Percentiles rank a stretch among this genome's conserved stretches.
Evolutionary conservation across 2,113 vertebrate genomes (phyloP).

Genomic region (Mesembrinibis cayennensis): DNA sequence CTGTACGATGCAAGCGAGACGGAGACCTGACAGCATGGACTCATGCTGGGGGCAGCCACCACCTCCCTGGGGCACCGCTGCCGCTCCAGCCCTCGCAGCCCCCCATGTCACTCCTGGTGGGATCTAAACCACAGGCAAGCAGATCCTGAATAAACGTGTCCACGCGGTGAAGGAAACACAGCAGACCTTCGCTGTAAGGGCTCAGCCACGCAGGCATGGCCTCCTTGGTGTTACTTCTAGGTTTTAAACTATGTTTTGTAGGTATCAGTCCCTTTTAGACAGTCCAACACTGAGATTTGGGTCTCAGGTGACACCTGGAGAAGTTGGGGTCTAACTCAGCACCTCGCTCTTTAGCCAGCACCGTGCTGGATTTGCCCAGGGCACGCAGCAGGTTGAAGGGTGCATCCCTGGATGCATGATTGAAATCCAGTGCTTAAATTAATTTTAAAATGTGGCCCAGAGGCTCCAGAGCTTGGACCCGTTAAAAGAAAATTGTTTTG

Average conservation of each 20-base stretch:
- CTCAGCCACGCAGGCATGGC: background rate
- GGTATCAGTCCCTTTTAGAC: background rate
- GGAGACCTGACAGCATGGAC: conserved; percentile 35
- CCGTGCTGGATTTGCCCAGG: background rate
- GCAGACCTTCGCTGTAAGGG: accelerated
- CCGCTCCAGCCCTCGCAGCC: background rate
- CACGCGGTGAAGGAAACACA: accelerated
- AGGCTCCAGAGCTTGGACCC: background rate
- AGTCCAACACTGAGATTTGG: background rate
- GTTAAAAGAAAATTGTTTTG: background rate
- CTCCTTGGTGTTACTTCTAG: background rate
- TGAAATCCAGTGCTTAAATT: background rate
- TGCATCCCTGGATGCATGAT: background rate
- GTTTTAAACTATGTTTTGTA: background rate
- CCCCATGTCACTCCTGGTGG: background rate
- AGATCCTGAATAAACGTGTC: conserved; percentile 16
- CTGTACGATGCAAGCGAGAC: conserved; percentile 78
- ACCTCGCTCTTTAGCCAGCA: background rate
- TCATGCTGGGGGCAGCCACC: background rate
- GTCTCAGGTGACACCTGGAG: background rate
- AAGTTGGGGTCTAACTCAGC: background rate
- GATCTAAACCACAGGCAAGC: background rate
- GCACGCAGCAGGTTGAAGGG: background rate
- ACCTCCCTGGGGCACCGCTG: accelerated
- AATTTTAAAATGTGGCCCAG: background rate